Base-by-base conservation (phyloP, 2,113 vertebrate species). In the Bubalus kerabau region DNA sequence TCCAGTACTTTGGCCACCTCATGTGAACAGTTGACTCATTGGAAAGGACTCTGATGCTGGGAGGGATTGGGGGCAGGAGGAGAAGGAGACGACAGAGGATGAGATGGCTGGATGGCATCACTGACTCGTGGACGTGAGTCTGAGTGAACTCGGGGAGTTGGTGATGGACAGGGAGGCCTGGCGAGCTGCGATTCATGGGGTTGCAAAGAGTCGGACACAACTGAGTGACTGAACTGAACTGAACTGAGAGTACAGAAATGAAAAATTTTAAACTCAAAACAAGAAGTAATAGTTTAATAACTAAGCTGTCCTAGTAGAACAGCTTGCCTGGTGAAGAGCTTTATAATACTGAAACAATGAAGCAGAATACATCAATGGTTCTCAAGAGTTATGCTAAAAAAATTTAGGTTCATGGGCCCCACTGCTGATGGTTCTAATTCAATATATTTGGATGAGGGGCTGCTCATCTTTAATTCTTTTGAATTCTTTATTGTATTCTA, bases 251-350 rank as follows among this genome's bases (percentile, higher is more conserved):
- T 30, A 84, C 0, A 94, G 84, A 95, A 95, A 89, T 52, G 81
- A 56, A 83, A 8, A 83, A 4, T 67, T 67, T 90, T 74, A 92
- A 89, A 90, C 52, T 64, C 28, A 74, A 59, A 96, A 57, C 71
- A 74, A 96, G 82, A 93, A 92, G 56, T 87, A 87, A 76, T 60
- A 94, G 60, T 94, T 90, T 67, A 64, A 54, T 60, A 76, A 54
- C 17, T 57, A 81, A 87, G 82, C 64, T 71, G 82, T 71, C 59
- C 81, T 82, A 81, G 50, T 5, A 88, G 54, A 87, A 83, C 11
- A 89, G 83, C 50, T n/a, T 71, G 50, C 6, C 43, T 88, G 28
- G 57, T 56, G 30, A 88, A 17, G 60, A 91, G 57, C 54, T 83
- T 19, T 26, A 10, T 4, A 40, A n/a, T 26, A 74, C 3, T 82